Evolutionary conservation across 1,140 invertebrate species (phyloP).

Genomic region (Drosophila setifemur): DNA sequence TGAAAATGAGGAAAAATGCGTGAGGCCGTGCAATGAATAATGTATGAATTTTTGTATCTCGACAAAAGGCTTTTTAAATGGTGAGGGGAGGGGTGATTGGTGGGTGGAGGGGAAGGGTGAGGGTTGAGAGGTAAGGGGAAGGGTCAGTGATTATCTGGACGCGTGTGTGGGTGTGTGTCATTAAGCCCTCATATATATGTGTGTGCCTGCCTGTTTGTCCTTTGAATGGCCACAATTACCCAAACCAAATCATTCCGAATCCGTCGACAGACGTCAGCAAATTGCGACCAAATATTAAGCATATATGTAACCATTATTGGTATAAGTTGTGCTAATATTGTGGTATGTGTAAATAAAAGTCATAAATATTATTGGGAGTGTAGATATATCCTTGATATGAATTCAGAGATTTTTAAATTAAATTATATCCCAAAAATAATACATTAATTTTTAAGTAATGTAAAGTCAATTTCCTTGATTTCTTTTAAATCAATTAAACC

Average conservation of each 20-base stretch:
- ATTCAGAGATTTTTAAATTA: too few species aligned
- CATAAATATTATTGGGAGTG: too few species aligned
- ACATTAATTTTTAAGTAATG: too few species aligned
- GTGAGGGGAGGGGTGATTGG: not conserved
- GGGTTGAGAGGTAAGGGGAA: not conserved
- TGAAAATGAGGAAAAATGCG: conserved; percentile 72
- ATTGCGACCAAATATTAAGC: too few species aligned
- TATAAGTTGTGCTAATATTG: too few species aligned
- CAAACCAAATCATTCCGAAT: conserved; percentile 8
- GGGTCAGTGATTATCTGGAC: conserved; percentile 64
- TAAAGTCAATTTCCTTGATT: too few species aligned
- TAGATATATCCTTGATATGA: too few species aligned
- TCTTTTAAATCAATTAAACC: too few species aligned
- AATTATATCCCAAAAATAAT: too few species aligned
- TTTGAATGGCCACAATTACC: conserved; percentile 53
- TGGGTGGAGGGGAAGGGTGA: not conserved
- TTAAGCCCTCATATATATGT: conserved; percentile 31
- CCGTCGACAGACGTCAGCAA: conserved; percentile 4
- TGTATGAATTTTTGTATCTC: conserved; percentile 57
- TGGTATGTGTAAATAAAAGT: too few species aligned
- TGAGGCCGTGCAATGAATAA: conserved; percentile 68
- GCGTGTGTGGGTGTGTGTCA: conserved; percentile 50
- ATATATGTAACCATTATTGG: too few species aligned
- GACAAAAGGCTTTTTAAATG: conserved; percentile 53
- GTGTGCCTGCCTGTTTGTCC: conserved; percentile 2